Base-by-base conservation (phyloP, 2,888 invertebrate genomes). In the Leptinotarsa tumamoca region DNA sequence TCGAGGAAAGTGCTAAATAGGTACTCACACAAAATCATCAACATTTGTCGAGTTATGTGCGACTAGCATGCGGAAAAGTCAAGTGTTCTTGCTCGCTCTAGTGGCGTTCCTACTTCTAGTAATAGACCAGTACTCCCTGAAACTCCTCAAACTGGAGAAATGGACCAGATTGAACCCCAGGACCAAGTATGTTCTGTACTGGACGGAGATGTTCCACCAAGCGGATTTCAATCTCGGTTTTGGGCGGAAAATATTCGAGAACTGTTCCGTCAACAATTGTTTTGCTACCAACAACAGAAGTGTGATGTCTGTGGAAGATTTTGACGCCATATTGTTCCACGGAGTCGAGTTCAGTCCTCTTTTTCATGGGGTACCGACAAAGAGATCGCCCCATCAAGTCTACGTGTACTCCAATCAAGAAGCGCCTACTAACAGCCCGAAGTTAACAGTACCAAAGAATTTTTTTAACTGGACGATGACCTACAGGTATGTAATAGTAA, bases 401-500 rank as follows among this genome's bases (percentile, higher is more conserved):
- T 92, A 91, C 81, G 87, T 91, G 1, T 91, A 89, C 79, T 88
- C 89, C 0, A 84, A 89, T 54, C 85, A 90, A 82, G 92, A 92
- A 80, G 87, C 89, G 18, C 89, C 89, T 17, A 78, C 74, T 5
- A 43, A 63, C 63, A 76, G 85, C 2, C 51, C 72, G 1, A 21
- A 14, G 14, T n/a, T 10, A 15, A 73, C 5, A 21, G 33, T 4
- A n/a, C 73, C 1, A 76, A 77, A 13, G 77, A 80, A 67, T 87
- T 88, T 91, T 74, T 93, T 90, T 80, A 92, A 92, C 81, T 84
- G 89, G 77, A 92, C 91, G 2, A 91, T 91, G 90, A 91, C 90
- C 0, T 91, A 91, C 82, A 73, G 78, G 75, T 78, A 52, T 27
- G 69, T 71, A 7, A 17, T 3, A 21, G 21, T 21, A 21, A 21